Conservation (phyloP, 2,888 invertebrate genomes). For the Gasteruption jaculator region DNA sequence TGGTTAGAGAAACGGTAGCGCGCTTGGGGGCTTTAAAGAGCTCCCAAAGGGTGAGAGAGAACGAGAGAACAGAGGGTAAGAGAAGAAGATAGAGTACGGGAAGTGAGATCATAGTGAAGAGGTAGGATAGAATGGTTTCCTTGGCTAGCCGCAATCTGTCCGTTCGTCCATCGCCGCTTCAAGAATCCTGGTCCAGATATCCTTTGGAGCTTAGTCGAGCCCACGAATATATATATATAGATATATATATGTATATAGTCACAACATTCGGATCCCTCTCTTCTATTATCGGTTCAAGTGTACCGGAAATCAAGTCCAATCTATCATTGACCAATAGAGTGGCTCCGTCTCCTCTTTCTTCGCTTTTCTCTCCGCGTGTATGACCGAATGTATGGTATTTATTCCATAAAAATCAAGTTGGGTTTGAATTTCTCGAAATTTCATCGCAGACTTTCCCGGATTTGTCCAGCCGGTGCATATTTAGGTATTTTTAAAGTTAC, state of each 20-base stretch:
- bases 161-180: constrained; percentile 31
- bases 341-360: no score
- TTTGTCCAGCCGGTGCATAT: no score
- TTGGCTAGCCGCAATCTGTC: constrained; percentile 48
- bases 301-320: constrained; percentile 44
- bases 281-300: constrained; percentile 37
- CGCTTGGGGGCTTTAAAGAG: constrained; percentile 7
- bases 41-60: constrained; percentile 7
- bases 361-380: no score
- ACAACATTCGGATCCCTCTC: constrained; percentile 34
- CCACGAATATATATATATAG: no score
- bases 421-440: no score
- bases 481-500: no score
- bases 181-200: constrained; percentile 38
- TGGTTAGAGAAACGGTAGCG: constrained; percentile 2
- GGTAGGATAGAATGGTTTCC: constrained; percentile 37
- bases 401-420: no score
- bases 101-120: constrained; percentile 30
- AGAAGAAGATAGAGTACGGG: constrained; percentile 16
- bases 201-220: constrained; percentile 44
- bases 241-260: no score
- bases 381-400: no score
- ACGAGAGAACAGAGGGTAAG: constrained; percentile 4
- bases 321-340: constrained; percentile 36
- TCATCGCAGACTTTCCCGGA: no score